phyloP scores from a whole-genome alignment of 1,140 invertebrate species.

The Ips typographus region DNA sequence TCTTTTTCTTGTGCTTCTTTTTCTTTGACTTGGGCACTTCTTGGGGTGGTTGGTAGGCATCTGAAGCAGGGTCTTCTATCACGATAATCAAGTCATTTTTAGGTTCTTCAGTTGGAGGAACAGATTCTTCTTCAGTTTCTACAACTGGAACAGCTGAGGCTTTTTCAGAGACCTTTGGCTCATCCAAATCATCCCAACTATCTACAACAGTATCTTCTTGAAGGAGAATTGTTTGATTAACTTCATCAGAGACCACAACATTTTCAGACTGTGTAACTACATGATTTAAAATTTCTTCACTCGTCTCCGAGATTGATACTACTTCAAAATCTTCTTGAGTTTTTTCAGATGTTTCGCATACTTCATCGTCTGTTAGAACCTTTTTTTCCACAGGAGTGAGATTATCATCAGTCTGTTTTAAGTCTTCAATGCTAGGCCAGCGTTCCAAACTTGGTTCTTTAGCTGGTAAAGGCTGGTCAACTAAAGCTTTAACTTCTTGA shows the following conservation, averaged over 20 bases:
- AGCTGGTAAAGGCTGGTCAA: not conserved
- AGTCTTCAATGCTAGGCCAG: conserved; percentile 24
- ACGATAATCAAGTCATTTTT: not conserved
- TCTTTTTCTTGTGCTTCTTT: conserved; percentile 16
- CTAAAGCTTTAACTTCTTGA: conserved; percentile 9
- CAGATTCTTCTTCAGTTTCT: too few relatives aligned
- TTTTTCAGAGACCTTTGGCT: too few relatives aligned
- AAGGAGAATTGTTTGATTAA: too few relatives aligned
- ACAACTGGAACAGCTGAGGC: too few relatives aligned
- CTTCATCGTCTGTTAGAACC: conserved; percentile 16
- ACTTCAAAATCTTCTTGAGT: not conserved
- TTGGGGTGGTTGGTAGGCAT: not conserved
- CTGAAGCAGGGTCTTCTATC: not conserved
- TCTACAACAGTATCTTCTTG: too few relatives aligned
- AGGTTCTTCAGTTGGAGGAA: too few relatives aligned
- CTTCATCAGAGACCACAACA: too few relatives aligned
- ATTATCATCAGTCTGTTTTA: conserved; percentile 15
- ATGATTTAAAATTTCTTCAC: not conserved
- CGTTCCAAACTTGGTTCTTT: conserved; percentile 14
- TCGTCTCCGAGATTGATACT: not conserved
- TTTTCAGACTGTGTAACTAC: too few relatives aligned
- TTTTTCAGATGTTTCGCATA: not conserved
- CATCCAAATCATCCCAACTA: too few relatives aligned
- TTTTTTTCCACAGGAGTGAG: conserved; percentile 10
- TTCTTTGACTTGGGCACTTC: not conserved